Evolutionary conservation across 2,113 vertebrate genomes (phyloP), one percentile per base, ranked within the genome.

Genomic region (Plecturocebus donacophilus): DNA sequence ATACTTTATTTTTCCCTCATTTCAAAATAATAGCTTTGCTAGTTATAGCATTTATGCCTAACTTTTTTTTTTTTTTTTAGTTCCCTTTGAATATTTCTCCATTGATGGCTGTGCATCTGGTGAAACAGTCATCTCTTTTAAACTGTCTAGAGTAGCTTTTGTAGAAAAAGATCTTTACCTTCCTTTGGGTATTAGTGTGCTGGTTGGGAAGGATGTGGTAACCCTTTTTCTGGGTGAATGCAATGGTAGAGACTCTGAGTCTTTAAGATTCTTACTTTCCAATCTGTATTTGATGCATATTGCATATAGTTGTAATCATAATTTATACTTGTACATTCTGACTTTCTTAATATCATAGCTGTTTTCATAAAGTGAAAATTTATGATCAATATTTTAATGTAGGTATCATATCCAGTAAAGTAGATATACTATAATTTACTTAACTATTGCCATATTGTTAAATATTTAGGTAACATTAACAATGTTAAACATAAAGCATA

Each of bases 401-500:
- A n/a, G 81, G 64, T 17, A 45, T 80, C 86, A 71, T 66, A 64
- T 71, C 80, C n/a, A 32, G 82, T 49, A 71, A 86, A 86, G 21
- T 19, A 92, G 12, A 76, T 86, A 40, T 23, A n/a, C n/a, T 81
- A 38, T 73, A 77, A 90, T 77, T 89, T 92, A 81, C 16, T 82
- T 70, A 83, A 84, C 49, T 54, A 66, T 66, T 93, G 40, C 23
- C 30, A n/a, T 70, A 73, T 42, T 83, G 38, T 89, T 85, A 32
- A 94, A 23, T 9, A 61, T 89, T 91, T 92, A 89, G 77, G 23
- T 75, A 71, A 64, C 19, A 85, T 54, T 77, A 80, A n/a, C 58
- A n/a, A n/a, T 83, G 27, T 64, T 73, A 58, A 97, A 85, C 30
- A 35, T 94, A 84, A 38, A 70, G 91, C 71, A 21, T 76, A 68